Evolutionary conservation across 2,888 invertebrate genomes (phyloP), one percentile per base, ranked within the genome.

Genomic region (Seira ritae): DNA sequence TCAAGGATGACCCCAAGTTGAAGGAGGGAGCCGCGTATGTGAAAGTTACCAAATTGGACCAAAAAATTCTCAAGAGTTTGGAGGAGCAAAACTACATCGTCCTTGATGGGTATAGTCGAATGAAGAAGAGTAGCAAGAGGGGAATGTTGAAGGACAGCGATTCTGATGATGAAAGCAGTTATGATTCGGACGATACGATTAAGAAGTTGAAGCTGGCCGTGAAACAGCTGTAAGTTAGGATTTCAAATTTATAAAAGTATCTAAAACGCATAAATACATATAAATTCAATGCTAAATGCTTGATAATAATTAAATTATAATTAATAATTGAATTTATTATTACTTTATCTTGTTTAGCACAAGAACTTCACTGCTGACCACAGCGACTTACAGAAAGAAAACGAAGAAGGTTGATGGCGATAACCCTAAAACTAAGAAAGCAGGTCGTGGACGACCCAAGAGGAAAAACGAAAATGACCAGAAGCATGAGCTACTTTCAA

Each of bases 1-100:
- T 19, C 2, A 17, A 62, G n/a, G 55, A 46, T 72, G 83, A 78
- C 37, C 73, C 78, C 10, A 83, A 83, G 24, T 70, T 78, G 17
- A 65, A 74, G 15, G 17, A 42, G 0, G 20, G 20, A 0, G 55
- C 46, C 12, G 66, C 84, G 0, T 4, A 20, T 1, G 84, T 78
- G 8, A 2, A 3, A 12, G 1, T 83, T 0, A 68, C 73, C 12
- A 78, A 60, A 70, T 55, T 83, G n/a, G 19, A 55, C 1, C 17
- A 62, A 2, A 15, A 17, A 0, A 31, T 83, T 15, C 50, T 69
- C n/a, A 71, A 74, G n/a, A 20, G 24, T 10, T 50, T 83, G 6
- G 42, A 6, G 1, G 23, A 78, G 2, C 55, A 74, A 3, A 37
- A 65, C 1, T 83, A 23, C 37, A 70, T 83, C 0, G 17, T 12